Conservation (phyloP, 2,888 invertebrate genomes). For the Piscicola geometra region DNA sequence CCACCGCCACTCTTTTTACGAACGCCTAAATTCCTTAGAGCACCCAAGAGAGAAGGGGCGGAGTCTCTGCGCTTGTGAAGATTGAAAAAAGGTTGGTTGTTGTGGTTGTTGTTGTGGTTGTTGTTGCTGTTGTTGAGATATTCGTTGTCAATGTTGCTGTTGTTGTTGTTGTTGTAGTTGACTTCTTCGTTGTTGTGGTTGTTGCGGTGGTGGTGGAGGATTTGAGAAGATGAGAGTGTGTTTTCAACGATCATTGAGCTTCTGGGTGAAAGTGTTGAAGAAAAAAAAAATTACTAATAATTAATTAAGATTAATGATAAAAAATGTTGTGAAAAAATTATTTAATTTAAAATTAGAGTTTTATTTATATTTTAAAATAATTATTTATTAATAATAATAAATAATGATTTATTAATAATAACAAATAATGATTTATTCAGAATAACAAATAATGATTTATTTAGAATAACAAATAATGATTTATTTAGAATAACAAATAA, state of each 20-base stretch:
- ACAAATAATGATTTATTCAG: no score
- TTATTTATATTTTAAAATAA: no score
- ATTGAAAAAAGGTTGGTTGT: neutral
- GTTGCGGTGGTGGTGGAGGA: neutral
- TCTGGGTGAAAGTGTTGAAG: no score
- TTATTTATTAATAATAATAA: no score
- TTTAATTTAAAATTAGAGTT: no score
- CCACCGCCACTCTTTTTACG: neutral
- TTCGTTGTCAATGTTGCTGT: conserved; percentile 8
- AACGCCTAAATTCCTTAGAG: neutral
- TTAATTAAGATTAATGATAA: no score
- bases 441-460: no score
- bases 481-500: no score
- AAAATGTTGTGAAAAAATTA: no score
- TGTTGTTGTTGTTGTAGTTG: neutral
- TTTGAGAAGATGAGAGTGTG: neutral
- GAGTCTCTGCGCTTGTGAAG: conserved; percentile 24
- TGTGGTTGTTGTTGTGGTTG: neutral
- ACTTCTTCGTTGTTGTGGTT: neutral
- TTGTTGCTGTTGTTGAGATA: conserved; percentile 15
- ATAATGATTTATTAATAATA: no score
- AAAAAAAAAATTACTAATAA: no score
- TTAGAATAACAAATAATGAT: no score
- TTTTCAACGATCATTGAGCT: neutral
- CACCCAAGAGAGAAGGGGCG: conserved; percentile 20